Percentiles rank a stretch among this genome's conserved stretches.
These are phyloP conservation scores for Dipodomys merriami DNA, from an alignment of 2,113 vertebrate species.

Conservation along the genomic window DNA sequence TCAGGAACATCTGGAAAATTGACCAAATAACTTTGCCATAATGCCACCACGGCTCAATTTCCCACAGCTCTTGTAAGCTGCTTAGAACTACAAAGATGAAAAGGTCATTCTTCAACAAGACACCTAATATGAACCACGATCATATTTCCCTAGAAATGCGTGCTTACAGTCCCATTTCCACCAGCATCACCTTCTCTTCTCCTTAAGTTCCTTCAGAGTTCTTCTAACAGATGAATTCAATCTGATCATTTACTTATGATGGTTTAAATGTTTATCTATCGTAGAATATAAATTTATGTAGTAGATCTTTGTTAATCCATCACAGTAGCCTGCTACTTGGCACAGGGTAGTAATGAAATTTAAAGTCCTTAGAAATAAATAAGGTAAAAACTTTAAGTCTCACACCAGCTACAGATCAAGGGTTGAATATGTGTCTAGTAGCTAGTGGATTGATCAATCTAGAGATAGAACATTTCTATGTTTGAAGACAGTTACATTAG, in stretches of 20 bases:
- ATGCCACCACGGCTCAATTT: neutral
- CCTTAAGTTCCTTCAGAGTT: neutral
- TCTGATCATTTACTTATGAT: neutral
- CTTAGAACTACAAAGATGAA: neutral
- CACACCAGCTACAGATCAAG: neutral
- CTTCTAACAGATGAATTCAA: constrained; percentile 41
- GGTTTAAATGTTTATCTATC: neutral
- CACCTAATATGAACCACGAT: neutral
- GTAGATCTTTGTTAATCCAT: neutral
- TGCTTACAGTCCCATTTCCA: neutral
- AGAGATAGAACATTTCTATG: neutral
- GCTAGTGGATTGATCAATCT: neutral
- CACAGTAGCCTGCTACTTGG: neutral
- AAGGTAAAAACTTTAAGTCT: constrained; percentile 6
- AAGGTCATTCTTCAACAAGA: neutral
- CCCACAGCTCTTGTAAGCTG: neutral
- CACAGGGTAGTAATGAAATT: constrained; percentile 27
- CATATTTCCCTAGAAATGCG: neutral
- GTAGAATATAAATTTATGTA: neutral
- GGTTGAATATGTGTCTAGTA: neutral
- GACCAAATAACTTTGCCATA: neutral
- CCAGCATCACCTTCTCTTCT: neutral
- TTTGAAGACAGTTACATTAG: neutral
- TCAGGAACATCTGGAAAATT: neutral
- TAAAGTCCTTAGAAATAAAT: constrained; percentile 48